Percentiles rank a stretch among this genome's conserved stretches.
Conservation (phyloP, 1,140 invertebrate species). For the Plutomurus gul region DNA sequence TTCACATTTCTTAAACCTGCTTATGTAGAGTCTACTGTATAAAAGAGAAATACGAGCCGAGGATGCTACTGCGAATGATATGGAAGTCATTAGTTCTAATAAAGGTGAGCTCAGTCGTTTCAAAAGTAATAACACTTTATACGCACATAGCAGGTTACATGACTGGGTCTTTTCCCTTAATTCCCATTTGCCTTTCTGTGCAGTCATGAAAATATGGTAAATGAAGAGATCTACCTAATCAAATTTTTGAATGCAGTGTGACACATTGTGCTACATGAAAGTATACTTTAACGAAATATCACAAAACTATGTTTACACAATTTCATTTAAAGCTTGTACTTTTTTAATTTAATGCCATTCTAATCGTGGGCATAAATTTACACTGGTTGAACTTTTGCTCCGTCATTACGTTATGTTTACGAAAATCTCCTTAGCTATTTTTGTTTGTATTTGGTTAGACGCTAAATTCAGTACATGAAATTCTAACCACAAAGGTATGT, state of each 20-base stretch:
- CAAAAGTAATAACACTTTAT: background rate
- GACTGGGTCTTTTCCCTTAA: background rate
- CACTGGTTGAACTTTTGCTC: too few relatives aligned
- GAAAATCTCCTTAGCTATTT: background rate
- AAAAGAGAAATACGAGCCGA: background rate
- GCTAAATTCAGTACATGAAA: background rate
- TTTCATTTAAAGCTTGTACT: too few relatives aligned
- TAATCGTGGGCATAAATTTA: too few relatives aligned
- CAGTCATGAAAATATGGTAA: too few relatives aligned
- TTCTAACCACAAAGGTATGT: slow-evolving; percentile 4
- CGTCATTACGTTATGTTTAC: background rate
- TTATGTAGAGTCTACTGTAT: background rate
- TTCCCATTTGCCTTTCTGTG: background rate
- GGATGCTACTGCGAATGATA: too few relatives aligned
- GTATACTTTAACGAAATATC: too few relatives aligned
- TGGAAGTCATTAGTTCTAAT: background rate
- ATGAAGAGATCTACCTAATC: background rate
- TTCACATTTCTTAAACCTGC: background rate
- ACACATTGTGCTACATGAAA: too few relatives aligned
- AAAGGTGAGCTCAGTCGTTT: background rate
- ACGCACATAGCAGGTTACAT: background rate
- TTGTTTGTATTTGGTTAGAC: background rate
- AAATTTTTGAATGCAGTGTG: too few relatives aligned
- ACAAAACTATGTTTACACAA: too few relatives aligned
- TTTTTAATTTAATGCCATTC: too few relatives aligned